Base-by-base conservation (phyloP, 1,140 invertebrate genomes). In the Leucophenga varia region DNA sequence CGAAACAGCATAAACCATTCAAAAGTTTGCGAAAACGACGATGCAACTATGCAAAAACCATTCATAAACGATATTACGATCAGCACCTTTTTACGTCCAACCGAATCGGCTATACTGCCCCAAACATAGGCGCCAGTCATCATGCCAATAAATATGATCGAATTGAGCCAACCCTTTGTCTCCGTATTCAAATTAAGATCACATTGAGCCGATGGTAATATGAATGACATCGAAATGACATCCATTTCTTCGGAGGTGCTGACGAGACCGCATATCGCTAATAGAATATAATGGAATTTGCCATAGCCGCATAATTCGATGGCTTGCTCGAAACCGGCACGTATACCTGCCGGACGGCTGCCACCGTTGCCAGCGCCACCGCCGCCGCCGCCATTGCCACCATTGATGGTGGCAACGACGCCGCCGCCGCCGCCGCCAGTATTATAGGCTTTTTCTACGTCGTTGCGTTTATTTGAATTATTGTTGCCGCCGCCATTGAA, bases 231-330 rank as follows among this genome's bases (percentile, higher is more conserved):
- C 38, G 92, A 93, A 61, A 94, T 91, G 76, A 96, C 88, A 78
- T 95, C 93, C 84, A 96, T 93, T 79, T 95, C 91, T 81, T 96
- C 92, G 72, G 90, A 93, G 34, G 92, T 93, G 77, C 92, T 92
- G 59, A 94, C 92, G 78, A 93, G 88, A 46, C 93, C 93, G 79
- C 91, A 93, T 65, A 93, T 84, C 64, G 87, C 82, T 77, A 97
- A 79, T 65, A 94, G 81, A 61, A 90, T 81, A 74, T 91, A 91
- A 72, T 96, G 93, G 77, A 95, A 96, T 76, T 86, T 86, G 61
- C 93, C 93, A 87, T 93, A 94, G 64, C 90, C 91, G 58, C 86
- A 82, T 78, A 87, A 77, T 81, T 90, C 87, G 64, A 91, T 90
- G 53, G 89, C 89, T 64, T 82, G 81, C 75, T 91, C 89, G 60